These are phyloP conservation scores for Uria aalge DNA, from an alignment of 2,113 vertebrate genomes.

Conservation along the genomic window DNA sequence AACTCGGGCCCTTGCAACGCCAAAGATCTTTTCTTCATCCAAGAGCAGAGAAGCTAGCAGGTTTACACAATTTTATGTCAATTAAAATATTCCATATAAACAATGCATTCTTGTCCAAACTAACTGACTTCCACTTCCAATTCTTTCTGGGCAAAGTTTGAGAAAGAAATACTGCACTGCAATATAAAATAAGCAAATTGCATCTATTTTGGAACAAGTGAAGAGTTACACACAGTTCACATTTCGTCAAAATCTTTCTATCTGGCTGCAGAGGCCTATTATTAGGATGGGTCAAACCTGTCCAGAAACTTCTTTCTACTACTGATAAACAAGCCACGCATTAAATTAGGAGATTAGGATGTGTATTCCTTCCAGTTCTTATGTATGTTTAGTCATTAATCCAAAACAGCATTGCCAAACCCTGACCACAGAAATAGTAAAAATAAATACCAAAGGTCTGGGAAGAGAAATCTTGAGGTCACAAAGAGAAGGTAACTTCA, in stretches of 20 bases:
- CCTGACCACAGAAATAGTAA: constrained; percentile 41
- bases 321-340: constrained; percentile 40
- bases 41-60: constrained; percentile 32
- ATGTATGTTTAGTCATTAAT: constrained; percentile 43
- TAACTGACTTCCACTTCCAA: constrained; percentile 39
- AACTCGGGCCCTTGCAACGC: neutral
- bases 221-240: constrained; percentile 6
- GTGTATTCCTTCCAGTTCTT: constrained; percentile 17
- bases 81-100: constrained; percentile 62
- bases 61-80: constrained; percentile 44
- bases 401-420: constrained; percentile 39
- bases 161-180: constrained; percentile 20
- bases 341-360: constrained; percentile 9
- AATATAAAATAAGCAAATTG: constrained; percentile 54
- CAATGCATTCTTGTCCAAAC: constrained; percentile 32
- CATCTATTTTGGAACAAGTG: constrained; percentile 24
- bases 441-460: constrained; percentile 61
- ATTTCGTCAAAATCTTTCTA: neutral
- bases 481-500: constrained; percentile 61
- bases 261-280: constrained; percentile 17
- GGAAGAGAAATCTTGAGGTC: constrained; percentile 62
- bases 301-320: constrained; percentile 46
- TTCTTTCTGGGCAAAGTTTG: constrained; percentile 9
- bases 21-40: constrained; percentile 43
- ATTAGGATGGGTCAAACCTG: constrained; percentile 34